Evolutionary conservation across 2,888 invertebrate genomes (phyloP), one percentile per base, ranked within the genome.

Genomic region (Cepaea hortensis): DNA sequence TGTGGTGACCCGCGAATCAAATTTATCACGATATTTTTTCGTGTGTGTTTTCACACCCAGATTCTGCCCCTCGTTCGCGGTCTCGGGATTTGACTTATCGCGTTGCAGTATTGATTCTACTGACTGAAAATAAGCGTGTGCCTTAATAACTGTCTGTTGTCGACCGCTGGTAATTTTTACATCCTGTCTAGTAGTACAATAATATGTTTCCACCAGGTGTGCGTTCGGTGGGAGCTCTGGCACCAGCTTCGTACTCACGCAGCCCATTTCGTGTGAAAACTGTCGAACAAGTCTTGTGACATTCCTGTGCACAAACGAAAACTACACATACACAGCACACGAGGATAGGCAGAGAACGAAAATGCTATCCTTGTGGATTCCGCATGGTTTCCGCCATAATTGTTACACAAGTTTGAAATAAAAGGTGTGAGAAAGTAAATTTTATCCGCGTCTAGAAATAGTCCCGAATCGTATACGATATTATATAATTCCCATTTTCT

Each of bases 1-100:
- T 4, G 94, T 94, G 35, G 94, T 94, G 50, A 95, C 94, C 85
- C 94, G 90, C 3, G 94, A 93, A 90, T 95, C 95, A 89, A 95
- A 95, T 87, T 94, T 95, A 85, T 93, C 94, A 88, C 93, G 92
- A 90, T 94, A 94, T 87, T 93, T 93, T 85, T 92, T 93, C 88
- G 92, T 92, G 89, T 92, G 92, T 89, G 91, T 91, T 84, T 92
- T 92, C 75, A 91, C 90, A 85, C 92, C 90, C 85, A 90, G 90
- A 89, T 81, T 89, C 80, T 87, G 90, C 88, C 89, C 90, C 81
- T 88, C 88, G 85, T 86, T 88, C 72, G 88, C 88, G 84, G 88
- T 89, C 85, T 89, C 88, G 73, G 68, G 68, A 65, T 85, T 75
- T 50, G 80, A 62, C 72, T 75, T 81, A 48, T 50, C 55, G 62